Conservation (phyloP, 2,113 vertebrate species). For the Muntiacus muntjak region DNA sequence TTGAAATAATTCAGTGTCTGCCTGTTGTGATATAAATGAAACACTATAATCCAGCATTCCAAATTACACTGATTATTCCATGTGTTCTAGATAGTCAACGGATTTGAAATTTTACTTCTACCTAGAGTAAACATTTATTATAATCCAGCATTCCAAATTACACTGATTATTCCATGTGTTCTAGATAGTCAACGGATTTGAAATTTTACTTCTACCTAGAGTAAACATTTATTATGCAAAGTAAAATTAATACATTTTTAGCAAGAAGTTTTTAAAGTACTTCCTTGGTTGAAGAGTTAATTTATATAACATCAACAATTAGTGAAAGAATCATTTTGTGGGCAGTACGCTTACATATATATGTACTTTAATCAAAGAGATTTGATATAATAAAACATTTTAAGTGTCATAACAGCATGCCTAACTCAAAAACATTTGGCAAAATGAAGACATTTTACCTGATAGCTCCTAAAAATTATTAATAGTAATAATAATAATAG, state of each 20-base stretch:
- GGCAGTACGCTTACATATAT: background rate
- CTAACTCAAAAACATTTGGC: background rate
- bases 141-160: background rate
- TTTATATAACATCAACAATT: background rate
- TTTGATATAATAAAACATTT: background rate
- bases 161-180: background rate
- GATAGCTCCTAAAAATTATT: background rate
- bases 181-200: background rate
- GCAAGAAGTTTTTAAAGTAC: background rate
- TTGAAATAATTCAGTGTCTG: background rate
- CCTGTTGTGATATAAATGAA: slow-evolving; percentile 16
- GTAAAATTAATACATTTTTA: background rate
- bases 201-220: background rate
- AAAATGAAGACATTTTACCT: background rate
- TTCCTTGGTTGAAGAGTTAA: background rate
- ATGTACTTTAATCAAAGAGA: background rate
- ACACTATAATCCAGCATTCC: background rate
- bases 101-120: background rate
- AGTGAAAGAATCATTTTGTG: background rate
- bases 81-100: background rate
- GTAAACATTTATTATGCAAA: background rate
- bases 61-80: background rate
- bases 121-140: background rate
- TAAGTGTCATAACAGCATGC: background rate
- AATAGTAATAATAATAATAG: background rate